These are phyloP conservation scores for Oreotrochilus melanogaster DNA, from an alignment of 2,113 vertebrate genomes.

Conservation along the genomic window DNA sequence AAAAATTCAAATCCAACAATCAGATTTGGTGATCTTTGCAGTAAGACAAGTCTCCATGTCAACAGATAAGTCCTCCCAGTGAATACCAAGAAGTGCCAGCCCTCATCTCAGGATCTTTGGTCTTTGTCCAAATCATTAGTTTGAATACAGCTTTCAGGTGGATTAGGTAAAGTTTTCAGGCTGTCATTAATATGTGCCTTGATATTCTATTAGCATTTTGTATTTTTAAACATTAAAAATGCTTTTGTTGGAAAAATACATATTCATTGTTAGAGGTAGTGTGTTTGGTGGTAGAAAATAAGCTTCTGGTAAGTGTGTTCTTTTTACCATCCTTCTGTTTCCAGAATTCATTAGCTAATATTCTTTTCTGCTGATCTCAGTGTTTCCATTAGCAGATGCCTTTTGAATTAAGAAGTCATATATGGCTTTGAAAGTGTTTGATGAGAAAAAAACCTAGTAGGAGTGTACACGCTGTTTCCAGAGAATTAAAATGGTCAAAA, in stretches of 20 bases:
- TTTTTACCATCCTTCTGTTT: not conserved
- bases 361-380: constrained; percentile 54
- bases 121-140: not conserved
- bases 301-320: not conserved
- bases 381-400: constrained; percentile 57
- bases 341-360: constrained; percentile 18
- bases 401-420: constrained; percentile 60
- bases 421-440: constrained; percentile 42
- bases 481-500: constrained; percentile 59
- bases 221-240: not conserved
- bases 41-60: not conserved
- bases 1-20: not conserved
- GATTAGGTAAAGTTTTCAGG: not conserved
- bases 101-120: not conserved
- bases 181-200: not conserved
- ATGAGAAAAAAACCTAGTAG: constrained; percentile 35
- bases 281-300: not conserved
- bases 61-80: not conserved
- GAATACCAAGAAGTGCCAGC: not conserved
- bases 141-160: not conserved
- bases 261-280: not conserved
- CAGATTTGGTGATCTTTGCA: not conserved
- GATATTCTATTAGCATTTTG: not conserved
- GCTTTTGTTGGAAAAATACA: not conserved
- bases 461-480: constrained; percentile 27